Base-by-base conservation (phyloP, 2,797 vertebrate genomes). In the Myotis myotis region DNA sequence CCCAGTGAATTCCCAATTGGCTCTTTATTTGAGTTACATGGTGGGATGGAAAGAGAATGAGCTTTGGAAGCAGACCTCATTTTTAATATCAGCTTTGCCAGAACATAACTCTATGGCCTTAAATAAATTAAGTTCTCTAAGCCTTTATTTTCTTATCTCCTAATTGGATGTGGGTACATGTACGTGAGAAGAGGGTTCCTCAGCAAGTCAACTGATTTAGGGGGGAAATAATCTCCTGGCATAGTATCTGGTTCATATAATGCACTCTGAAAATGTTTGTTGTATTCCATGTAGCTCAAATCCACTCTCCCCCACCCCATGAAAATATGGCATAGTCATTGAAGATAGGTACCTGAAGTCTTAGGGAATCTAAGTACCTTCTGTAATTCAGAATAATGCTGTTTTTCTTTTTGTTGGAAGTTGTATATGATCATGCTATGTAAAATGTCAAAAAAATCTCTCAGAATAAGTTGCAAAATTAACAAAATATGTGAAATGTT, bases 381-480 rank as follows among this genome's bases (percentile, higher is more conserved):
- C 38, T 51, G 12, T 36, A 75, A 89, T 53, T 83, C 20, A 55
- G 28, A 95, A 83, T 49, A 95, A 79, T 36, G 25, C 28, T 28
- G 2, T 23, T 71, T 19, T 16, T 92, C 5, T 47, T 30, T 49
- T 33, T 3, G 30, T 64, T 55, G 16, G 33, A 76, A 44, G 10
- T 23, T 68, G 49, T 55, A 74, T 3, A 3, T 74, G 49, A 79
- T 66, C 7, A 6, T 55, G 85, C 55, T 64, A 28, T 75, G 41
- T 64, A 92, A 91, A 91, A 74, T 36, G 15, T 38, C 78, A 81
- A 86, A 53, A 79, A 81, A 70, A 57, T 57, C 41, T 74, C 23
- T 84, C 47, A 82, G 33, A 74, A 79, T 53, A 78, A 96, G 41
- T 66, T 89, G 38, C 4, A 84, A 93, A 95, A 51, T 84, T 78